Evolutionary conservation across 2,888 invertebrate genomes (phyloP).

Genomic region (Ferrisia virgata): DNA sequence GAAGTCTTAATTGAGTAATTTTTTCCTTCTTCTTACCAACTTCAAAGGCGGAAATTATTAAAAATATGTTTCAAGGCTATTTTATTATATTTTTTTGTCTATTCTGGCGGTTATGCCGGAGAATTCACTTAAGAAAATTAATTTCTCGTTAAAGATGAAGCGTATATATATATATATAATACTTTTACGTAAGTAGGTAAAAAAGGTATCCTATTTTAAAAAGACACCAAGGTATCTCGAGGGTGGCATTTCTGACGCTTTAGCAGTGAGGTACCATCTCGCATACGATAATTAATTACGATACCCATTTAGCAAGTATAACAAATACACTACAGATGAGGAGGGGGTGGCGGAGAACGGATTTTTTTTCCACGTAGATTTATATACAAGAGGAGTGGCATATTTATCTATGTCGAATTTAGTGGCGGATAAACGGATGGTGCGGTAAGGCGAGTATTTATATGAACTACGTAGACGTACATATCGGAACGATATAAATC

Average conservation of each 20-base stretch:
- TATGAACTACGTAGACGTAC: too few species aligned
- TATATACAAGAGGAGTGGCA: background rate
- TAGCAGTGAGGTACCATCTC: background rate
- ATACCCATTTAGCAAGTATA: background rate
- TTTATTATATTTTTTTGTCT: too few species aligned
- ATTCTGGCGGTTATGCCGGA: background rate
- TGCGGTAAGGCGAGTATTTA: background rate
- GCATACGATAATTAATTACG: background rate
- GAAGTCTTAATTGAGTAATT: background rate
- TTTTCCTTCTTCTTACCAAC: background rate
- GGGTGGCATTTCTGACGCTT: background rate
- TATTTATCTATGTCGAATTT: background rate
- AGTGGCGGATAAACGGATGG: too few species aligned
- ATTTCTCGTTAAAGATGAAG: background rate
- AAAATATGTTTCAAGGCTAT: background rate
- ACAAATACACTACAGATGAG: too few species aligned
- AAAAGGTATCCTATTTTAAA: too few species aligned
- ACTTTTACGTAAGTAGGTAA: too few species aligned
- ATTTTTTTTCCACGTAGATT: background rate
- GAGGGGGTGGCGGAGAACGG: background rate
- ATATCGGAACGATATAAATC: slow-evolving; percentile 19
- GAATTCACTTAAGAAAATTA: slow-evolving; percentile 17
- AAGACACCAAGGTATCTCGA: background rate
- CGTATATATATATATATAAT: too few species aligned
- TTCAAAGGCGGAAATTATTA: background rate